Base-by-base conservation (phyloP, 2,113 vertebrate genomes). In the Balaenoptera acutorostrata region DNA sequence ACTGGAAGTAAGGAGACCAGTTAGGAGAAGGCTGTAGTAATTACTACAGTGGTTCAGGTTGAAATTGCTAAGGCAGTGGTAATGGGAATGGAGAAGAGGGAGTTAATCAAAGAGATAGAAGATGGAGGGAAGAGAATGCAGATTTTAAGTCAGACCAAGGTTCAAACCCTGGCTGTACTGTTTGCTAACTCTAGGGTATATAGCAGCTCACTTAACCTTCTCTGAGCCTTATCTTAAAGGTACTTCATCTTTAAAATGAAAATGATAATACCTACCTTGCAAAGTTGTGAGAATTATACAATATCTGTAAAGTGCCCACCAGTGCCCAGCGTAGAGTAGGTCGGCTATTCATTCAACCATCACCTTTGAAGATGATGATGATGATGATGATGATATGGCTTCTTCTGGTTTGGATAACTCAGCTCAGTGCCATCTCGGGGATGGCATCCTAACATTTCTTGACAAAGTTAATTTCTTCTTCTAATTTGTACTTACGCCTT, bases 221-320 rank as follows among this genome's bases (percentile, higher is more conserved):
- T 95, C 92, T 96, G 66, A 81, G 12, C n/a, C 23, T 71, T 80
- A 75, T 64, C 68, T 93, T 92, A 81, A 84, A 84, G 81, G 17
- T 81, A 66, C 39, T 33, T 94, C 41, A 75, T 59, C 86, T 93
- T 97, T 96, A 88, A 96, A 64, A 74, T 90, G 25, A 66, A 87
- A 96, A 81, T 81, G 29, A 64, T 86, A 80, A 49, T 86, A 44
- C 31, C 49, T 71, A 25, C 21, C 44, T 94, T 96, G 64, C 63
- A 92, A 88, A 64, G 39, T 86, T 90, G 9, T 68, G 63, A 46
- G 84, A 44, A 64, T 49, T 75, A 57, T 46, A 8, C 20, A 81
- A 0, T 83, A n/a, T 61, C 63, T 90, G 6, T 61, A 8, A 87
- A 95, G 18, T 92, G 46, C 27, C 36, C 36, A 49, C 25, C 18